phyloP scores from a whole-genome alignment of 2,113 vertebrate species.

The Cyrtonyx montezumae region DNA sequence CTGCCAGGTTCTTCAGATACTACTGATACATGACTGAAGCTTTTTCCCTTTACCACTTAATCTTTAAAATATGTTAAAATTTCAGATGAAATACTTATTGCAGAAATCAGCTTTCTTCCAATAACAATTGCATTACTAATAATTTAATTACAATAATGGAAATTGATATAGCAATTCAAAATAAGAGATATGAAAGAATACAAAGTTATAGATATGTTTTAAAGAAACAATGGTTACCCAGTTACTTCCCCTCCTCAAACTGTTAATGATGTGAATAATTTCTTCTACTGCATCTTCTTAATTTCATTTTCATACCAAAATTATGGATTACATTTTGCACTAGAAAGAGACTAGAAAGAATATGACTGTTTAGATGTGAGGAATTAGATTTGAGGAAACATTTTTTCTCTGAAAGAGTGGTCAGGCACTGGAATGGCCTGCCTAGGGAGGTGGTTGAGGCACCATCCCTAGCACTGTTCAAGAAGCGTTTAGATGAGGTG shows the following conservation, averaged over 20 bases:
- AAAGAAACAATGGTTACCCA: not conserved
- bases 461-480: too few species aligned
- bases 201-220: not conserved
- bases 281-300: not conserved
- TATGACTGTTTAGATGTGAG: too few species aligned
- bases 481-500: too few species aligned
- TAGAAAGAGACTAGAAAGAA: accelerated
- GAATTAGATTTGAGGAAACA: too few species aligned
- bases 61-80: not conserved
- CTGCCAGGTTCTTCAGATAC: not conserved
- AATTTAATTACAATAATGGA: not conserved
- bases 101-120: not conserved
- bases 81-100: not conserved
- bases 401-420: too few species aligned
- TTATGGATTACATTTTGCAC: not conserved
- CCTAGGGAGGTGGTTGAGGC: too few species aligned
- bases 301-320: not conserved
- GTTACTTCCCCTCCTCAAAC: not conserved
- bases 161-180: not conserved
- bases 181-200: not conserved
- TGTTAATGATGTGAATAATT: not conserved
- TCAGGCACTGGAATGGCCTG: too few species aligned
- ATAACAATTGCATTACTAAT: not conserved
- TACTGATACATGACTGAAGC: not conserved
- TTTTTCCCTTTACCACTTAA: not conserved